These are phyloP conservation scores for Meda fulgida DNA, from an alignment of 2,797 vertebrate genomes.

Conservation along the genomic window DNA sequence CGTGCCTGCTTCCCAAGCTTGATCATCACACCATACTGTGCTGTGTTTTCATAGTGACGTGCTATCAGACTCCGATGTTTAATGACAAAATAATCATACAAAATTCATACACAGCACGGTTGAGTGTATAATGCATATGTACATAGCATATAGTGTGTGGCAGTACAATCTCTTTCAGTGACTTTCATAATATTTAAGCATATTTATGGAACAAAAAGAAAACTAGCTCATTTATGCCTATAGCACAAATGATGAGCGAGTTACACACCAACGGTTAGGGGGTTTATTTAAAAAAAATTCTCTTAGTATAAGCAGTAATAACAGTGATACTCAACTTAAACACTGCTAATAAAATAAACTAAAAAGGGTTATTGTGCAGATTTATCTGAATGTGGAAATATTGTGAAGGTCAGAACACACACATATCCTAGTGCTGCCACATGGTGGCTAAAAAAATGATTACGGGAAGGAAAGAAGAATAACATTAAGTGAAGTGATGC, in stretches of 20 bases:
- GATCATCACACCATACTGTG: not conserved
- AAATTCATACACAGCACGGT: no score
- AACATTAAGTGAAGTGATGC: not conserved
- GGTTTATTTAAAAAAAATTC: not conserved
- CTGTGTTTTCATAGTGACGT: slow-evolving; percentile 25
- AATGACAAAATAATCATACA: no score
- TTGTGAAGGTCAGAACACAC: not conserved
- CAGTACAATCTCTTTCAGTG: not conserved
- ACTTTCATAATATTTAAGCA: not conserved
- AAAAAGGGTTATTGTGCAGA: no score
- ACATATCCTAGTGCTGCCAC: slow-evolving; percentile 16
- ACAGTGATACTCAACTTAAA: not conserved
- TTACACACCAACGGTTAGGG: not conserved
- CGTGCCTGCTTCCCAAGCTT: not conserved
- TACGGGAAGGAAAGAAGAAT: not conserved
- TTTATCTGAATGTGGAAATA: not conserved
- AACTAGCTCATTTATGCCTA: not conserved
- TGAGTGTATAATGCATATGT: no score
- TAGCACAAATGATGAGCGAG: not conserved
- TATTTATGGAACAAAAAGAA: not conserved
- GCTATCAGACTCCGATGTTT: no score
- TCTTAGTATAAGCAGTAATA: not conserved
- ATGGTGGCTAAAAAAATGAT: slow-evolving; percentile 8
- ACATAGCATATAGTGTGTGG: not conserved
- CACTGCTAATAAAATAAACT: not conserved